phyloP scores from a whole-genome alignment of 2,797 vertebrate species.

The Notolepis coatsorum region DNA sequence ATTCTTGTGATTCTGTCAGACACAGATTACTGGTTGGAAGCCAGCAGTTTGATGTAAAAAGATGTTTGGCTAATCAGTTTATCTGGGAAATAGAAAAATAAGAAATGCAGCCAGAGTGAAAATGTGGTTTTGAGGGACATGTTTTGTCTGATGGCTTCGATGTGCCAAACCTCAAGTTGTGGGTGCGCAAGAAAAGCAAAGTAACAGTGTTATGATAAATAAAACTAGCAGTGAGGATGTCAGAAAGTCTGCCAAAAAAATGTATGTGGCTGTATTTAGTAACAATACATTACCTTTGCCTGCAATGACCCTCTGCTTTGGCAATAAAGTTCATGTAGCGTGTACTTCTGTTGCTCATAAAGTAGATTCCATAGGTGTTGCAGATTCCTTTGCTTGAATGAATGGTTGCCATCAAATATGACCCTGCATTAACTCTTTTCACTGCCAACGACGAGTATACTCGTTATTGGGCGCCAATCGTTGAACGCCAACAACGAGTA shows the following conservation, averaged over 20 bases:
- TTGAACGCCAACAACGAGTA: no score
- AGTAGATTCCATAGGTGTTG: not conserved
- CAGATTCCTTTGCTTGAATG: not conserved
- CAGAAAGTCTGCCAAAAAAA: constrained; percentile 38
- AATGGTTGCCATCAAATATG: not conserved
- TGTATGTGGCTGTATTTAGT: constrained; percentile 14
- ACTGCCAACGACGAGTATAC: no score
- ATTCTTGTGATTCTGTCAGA: constrained; percentile 7
- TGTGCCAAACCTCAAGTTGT: constrained; percentile 41
- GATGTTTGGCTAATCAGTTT: constrained; percentile 29
- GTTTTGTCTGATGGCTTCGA: constrained; percentile 20
- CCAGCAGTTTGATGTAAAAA: constrained; percentile 32
- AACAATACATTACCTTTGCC: constrained; percentile 24
- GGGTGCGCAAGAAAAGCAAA: constrained; percentile 14
- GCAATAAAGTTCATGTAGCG: not conserved
- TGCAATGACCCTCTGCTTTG: not conserved
- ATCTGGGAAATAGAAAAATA: constrained; percentile 19
- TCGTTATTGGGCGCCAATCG: no score
- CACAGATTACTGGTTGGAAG: constrained; percentile 18
- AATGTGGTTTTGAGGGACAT: constrained; percentile 31
- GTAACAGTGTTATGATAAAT: constrained; percentile 46
- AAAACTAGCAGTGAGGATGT: constrained; percentile 30
- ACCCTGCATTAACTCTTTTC: not conserved
- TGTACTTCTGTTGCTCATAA: no score
- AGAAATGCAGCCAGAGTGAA: constrained; percentile 16